Conservation (phyloP, 2,888 invertebrate species). For the Mythimna pallens region DNA sequence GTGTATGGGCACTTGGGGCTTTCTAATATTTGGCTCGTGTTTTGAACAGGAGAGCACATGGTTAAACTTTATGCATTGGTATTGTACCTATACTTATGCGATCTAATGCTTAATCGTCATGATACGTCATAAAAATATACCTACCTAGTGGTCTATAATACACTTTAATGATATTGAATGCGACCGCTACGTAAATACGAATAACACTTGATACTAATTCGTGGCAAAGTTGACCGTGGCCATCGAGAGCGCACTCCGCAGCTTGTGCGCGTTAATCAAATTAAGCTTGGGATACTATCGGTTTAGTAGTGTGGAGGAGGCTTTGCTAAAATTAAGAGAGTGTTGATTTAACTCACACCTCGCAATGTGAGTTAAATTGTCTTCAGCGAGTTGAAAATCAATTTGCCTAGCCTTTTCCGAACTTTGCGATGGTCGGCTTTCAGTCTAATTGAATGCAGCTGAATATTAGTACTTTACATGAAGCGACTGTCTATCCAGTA, state of each 20-base stretch:
- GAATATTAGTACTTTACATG: background rate
- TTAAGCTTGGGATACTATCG: constrained; percentile 83
- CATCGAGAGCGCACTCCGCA: constrained; percentile 80
- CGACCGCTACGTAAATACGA: constrained; percentile 59
- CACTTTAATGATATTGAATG: constrained; percentile 32
- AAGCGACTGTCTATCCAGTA: background rate
- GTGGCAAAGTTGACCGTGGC: constrained; percentile 82
- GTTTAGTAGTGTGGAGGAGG: constrained; percentile 68
- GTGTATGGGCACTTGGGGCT: too few species aligned
- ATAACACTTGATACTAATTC: constrained; percentile 69
- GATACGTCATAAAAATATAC: too few species aligned
- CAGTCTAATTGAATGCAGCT: too few species aligned
- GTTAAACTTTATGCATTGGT: too few species aligned
- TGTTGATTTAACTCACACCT: too few species aligned
- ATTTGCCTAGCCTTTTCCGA: background rate
- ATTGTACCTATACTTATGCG: too few species aligned
- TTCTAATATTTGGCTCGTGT: too few species aligned
- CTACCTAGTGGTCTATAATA: background rate
- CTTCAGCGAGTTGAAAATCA: background rate
- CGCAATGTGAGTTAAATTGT: too few species aligned
- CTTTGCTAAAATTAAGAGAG: background rate
- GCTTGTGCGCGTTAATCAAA: constrained; percentile 88
- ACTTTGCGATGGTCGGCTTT: background rate
- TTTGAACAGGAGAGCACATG: too few species aligned
- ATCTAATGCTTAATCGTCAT: too few species aligned